phyloP scores from a whole-genome alignment of 2,797 vertebrate genomes.

The Thamnophis elegans region DNA sequence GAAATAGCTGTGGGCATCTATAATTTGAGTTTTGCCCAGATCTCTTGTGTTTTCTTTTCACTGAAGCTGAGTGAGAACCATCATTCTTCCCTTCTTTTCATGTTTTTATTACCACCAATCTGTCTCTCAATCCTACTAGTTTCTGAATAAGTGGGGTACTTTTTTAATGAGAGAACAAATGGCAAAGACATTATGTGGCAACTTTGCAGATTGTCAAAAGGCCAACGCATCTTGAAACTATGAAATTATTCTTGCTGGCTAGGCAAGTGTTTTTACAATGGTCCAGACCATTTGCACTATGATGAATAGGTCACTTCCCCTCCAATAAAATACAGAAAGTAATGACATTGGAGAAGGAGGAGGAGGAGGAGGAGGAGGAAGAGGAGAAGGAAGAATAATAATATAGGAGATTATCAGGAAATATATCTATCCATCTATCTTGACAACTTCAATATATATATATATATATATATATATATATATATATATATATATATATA shows the following conservation, averaged over 20 bases:
- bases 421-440: no score
- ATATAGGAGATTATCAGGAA: background rate
- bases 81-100: background rate
- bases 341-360: background rate
- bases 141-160: background rate
- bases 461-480: background rate
- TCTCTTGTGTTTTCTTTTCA: background rate
- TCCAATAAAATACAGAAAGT: background rate
- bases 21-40: background rate
- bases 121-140: background rate
- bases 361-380: background rate
- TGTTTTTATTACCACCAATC: background rate
- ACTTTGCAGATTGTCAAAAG: background rate
- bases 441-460: no score
- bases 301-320: background rate
- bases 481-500: background rate
- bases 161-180: background rate
- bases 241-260: background rate
- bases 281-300: background rate
- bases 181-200: background rate
- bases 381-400: background rate
- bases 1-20: background rate
- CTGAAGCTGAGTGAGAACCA: background rate
- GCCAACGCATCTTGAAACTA: background rate
- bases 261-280: background rate